phyloP scores from a whole-genome alignment of 2,888 invertebrate genomes.

The Leptothorax acervorum region DNA sequence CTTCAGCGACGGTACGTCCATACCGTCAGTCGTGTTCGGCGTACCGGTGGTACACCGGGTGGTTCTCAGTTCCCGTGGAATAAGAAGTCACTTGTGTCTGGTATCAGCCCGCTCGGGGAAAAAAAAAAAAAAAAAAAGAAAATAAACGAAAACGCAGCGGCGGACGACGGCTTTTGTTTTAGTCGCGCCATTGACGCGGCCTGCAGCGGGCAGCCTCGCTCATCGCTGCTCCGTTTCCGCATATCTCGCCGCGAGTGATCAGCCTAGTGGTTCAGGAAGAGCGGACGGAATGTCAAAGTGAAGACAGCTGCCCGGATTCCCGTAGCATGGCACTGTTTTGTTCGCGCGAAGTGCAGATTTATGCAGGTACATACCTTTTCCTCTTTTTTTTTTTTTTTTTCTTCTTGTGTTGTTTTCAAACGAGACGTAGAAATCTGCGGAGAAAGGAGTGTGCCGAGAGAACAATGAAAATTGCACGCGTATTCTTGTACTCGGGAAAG shows the following conservation, averaged over 20 bases:
- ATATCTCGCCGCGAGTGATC: conserved; percentile 69
- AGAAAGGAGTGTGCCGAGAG: no score
- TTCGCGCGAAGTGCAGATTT: conserved; percentile 81
- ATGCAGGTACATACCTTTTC: conserved; percentile 77
- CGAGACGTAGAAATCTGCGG: background rate
- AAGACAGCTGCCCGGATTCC: conserved; percentile 75
- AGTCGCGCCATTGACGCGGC: conserved; percentile 39
- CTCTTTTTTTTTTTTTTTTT: background rate
- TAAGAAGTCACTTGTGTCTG: conserved; percentile 7
- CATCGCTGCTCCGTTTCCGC: background rate
- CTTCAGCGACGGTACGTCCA: background rate
- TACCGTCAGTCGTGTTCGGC: background rate
- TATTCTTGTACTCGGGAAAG: background rate
- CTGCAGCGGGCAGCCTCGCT: background rate
- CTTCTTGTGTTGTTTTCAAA: no score
- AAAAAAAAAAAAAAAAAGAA: no score
- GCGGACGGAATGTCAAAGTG: conserved; percentile 83
- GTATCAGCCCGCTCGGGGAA: background rate
- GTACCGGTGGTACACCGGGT: background rate
- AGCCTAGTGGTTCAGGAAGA: conserved; percentile 59
- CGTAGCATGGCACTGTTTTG: conserved; percentile 84
- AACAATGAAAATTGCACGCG: background rate
- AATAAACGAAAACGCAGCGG: background rate
- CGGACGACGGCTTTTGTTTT: background rate
- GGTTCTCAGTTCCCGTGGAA: background rate